Evolutionary conservation across 2,797 vertebrate species (phyloP).

Genomic region (Kryptolebias ocellatus): DNA sequence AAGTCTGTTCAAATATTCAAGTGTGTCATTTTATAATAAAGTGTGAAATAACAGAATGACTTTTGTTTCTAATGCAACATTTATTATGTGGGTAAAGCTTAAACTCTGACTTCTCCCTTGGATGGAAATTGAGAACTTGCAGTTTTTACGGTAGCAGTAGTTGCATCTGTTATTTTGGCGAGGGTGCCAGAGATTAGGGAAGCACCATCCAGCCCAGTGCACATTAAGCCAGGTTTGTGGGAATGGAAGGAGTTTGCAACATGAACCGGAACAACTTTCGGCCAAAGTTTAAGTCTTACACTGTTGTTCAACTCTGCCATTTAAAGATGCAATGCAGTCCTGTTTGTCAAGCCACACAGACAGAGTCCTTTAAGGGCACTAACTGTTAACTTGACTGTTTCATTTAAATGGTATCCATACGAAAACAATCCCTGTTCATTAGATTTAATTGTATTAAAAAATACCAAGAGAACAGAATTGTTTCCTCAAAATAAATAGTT

Average conservation of each 20-base stretch:
- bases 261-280: constrained; percentile 70
- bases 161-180: constrained; percentile 37
- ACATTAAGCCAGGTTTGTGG: constrained; percentile 47
- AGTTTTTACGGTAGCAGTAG: constrained; percentile 39
- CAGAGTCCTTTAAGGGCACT: constrained; percentile 26
- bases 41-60: not conserved
- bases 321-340: constrained; percentile 72
- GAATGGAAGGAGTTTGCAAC: constrained; percentile 56
- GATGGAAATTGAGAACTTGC: constrained; percentile 22
- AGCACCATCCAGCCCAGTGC: constrained; percentile 33
- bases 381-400: too few species aligned
- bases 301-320: constrained; percentile 78
- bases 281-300: constrained; percentile 78
- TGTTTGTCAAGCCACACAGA: constrained; percentile 60
- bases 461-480: too few species aligned
- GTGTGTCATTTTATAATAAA: too few species aligned
- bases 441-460: too few species aligned
- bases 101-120: constrained; percentile 15
- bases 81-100: not conserved
- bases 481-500: too few species aligned
- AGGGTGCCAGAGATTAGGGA: constrained; percentile 62
- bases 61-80: not conserved
- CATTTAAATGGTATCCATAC: too few species aligned
- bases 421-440: too few species aligned
- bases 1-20: too few species aligned